Evolutionary conservation across 2,888 invertebrate species (phyloP).

Genomic region (Orchesella flavescens): DNA sequence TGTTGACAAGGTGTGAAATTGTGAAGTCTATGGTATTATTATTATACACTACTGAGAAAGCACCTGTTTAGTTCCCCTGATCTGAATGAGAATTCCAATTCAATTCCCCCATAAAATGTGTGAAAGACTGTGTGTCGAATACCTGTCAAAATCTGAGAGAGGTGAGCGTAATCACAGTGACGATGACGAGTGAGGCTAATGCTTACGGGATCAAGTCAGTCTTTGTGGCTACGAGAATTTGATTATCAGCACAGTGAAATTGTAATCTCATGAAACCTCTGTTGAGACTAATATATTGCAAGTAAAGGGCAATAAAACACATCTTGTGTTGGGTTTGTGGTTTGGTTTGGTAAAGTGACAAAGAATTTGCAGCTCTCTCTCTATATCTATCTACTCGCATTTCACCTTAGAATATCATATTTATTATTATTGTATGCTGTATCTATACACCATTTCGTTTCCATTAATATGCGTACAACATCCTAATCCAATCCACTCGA

Average conservation of each 20-base stretch:
- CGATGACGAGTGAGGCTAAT: neutral
- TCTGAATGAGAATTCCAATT: neutral
- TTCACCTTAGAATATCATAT: no score
- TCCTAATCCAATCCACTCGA: no score
- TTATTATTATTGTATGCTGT: no score
- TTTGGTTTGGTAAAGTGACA: neutral
- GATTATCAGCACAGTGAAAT: neutral
- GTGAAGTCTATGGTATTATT: neutral
- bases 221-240: neutral
- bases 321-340: neutral
- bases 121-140: slow-evolving; percentile 1
- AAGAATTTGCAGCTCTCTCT: neutral
- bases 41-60: neutral
- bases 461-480: no score
- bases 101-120: slow-evolving; percentile 6
- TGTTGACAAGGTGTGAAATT: neutral
- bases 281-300: neutral
- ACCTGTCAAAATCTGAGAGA: slow-evolving; percentile 16
- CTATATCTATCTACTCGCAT: neutral
- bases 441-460: no score
- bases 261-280: neutral
- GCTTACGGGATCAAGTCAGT: neutral
- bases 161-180: neutral
- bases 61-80: neutral
- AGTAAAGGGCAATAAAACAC: neutral